Base-by-base conservation (phyloP, 1,140 invertebrate species). In the Drosophila biarmipes region DNA sequence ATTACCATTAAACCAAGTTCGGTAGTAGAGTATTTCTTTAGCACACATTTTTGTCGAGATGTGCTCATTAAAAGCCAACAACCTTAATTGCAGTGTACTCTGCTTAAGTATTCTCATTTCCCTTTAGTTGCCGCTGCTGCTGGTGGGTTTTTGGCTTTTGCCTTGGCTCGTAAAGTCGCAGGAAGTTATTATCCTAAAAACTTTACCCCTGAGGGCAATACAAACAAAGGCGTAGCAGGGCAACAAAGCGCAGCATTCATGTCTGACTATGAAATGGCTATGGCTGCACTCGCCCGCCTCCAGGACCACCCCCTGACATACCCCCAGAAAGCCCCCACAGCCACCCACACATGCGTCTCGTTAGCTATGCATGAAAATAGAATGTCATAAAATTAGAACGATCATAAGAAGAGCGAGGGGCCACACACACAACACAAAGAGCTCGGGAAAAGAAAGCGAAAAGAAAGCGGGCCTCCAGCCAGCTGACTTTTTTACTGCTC, bases 111-210 rank as follows among this genome's bases (percentile, higher is more conserved):
- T 89, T 87, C 79, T 73, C 79, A 87, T 89, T 89, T 89, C 71
- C 78, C 84, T 66, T 74, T 67, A 73, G 82, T 62, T 78, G 64
- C 49, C 64, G 68, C 29, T 49, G 55, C 31, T 72, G 58, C 42
- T 72, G 56, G 57, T 71, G 79, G 78, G 73, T 69, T 86, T 86
- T 86, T 81, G 78, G 71, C 66, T 78, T 87, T 86, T 61, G 79
- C 51, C 74, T 81, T 86, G 74, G 59, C 78, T 86, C 86, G 74
- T 87, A 86, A 86, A 90, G 86, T 86, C 86, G 81, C 86, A 90
- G 86, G 86, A 90, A 90, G 86, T 90, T 90, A 90, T 90, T 90
- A 90, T 90, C 81, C 86, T 90, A 90, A 90, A 90, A 90, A 90
- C 86, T 90, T 90, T 90, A 90, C 86, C 81, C 86, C 86, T 90